Conservation (phyloP, 2,797 vertebrate species). For the Notolabrus celidotus region DNA sequence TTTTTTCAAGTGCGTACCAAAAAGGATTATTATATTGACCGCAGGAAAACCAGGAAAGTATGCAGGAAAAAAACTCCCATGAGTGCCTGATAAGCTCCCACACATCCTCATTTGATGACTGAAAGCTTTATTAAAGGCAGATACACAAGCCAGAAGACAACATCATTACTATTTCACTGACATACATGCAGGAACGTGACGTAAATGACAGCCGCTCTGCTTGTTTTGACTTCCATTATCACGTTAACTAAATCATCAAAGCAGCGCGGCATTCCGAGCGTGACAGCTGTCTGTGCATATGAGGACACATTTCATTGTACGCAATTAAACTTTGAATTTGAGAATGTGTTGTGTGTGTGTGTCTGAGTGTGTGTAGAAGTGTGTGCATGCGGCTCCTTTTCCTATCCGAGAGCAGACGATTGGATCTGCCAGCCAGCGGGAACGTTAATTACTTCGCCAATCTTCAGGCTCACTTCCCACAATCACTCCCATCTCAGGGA, state of each 20-base stretch:
- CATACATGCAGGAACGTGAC: slow-evolving; percentile 43
- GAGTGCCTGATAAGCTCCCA: background rate
- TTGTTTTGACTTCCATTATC: slow-evolving; percentile 61
- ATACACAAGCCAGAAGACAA: slow-evolving; percentile 22
- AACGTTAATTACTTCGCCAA: slow-evolving; percentile 80
- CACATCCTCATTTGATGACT: slow-evolving; percentile 1
- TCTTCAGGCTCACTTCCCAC: slow-evolving; percentile 73
- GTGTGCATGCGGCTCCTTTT: slow-evolving; percentile 20
- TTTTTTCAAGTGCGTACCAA: slow-evolving; percentile 19
- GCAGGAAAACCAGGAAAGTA: slow-evolving; percentile 21
- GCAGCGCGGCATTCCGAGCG: slow-evolving; percentile 37
- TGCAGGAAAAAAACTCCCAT: background rate
- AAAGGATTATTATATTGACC: background rate
- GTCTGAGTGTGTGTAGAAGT: background rate
- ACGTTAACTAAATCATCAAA: slow-evolving; percentile 70
- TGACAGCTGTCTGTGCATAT: slow-evolving; percentile 73
- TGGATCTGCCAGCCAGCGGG: slow-evolving; percentile 75
- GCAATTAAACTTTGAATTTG: slow-evolving; percentile 69
- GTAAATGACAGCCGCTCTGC: slow-evolving; percentile 42
- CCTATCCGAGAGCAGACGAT: slow-evolving; percentile 59
- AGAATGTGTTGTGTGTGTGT: slow-evolving; percentile 17
- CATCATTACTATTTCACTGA: slow-evolving; percentile 49
- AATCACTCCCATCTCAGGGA: slow-evolving; percentile 67
- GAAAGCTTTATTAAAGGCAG: slow-evolving; percentile 41
- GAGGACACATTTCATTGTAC: slow-evolving; percentile 57